phyloP scores from a whole-genome alignment of 2,113 vertebrate genomes.

The Phalacrocorax aristotelis region DNA sequence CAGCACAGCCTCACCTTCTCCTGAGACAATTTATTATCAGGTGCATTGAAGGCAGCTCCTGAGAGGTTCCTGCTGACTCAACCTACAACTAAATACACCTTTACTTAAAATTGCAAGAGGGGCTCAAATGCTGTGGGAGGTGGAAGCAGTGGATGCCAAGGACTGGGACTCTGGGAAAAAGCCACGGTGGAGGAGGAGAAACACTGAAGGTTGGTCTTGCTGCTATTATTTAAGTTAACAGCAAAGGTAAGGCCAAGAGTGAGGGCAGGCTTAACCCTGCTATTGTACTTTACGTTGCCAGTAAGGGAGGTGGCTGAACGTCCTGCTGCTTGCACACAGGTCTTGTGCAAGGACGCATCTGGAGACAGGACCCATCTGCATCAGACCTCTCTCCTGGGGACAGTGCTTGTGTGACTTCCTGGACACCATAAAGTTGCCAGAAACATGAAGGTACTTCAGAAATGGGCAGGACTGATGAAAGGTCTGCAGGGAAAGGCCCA shows the following conservation, averaged over 20 bases:
- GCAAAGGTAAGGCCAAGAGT: not conserved
- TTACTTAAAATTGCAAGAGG: not conserved
- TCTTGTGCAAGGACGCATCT: constrained; percentile 22
- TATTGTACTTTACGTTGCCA: not conserved
- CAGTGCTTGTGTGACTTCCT: constrained; percentile 5
- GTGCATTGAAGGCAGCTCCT: not conserved
- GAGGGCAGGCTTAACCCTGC: not conserved
- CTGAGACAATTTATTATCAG: not conserved
- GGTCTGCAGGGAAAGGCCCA: not conserved
- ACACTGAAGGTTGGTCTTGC: not conserved
- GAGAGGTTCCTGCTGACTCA: not conserved
- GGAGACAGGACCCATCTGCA: constrained; percentile 30
- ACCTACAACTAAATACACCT: not conserved
- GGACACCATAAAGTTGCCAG: not conserved
- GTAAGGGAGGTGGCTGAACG: not conserved
- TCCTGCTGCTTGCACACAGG: not conserved
- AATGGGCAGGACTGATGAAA: not conserved
- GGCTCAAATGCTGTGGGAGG: not conserved
- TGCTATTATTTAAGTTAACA: not conserved
- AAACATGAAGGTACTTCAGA: constrained; percentile 1
- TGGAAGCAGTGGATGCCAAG: not conserved
- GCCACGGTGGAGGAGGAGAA: not conserved
- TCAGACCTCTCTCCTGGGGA: not conserved
- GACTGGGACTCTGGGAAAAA: not conserved
- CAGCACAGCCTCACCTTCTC: not conserved